A percentile compares a stretch with the other conserved stretches of the same genome.
Evolutionary conservation across 2,888 invertebrate species (phyloP).

Genomic region (Eupithecia pulchellata): DNA sequence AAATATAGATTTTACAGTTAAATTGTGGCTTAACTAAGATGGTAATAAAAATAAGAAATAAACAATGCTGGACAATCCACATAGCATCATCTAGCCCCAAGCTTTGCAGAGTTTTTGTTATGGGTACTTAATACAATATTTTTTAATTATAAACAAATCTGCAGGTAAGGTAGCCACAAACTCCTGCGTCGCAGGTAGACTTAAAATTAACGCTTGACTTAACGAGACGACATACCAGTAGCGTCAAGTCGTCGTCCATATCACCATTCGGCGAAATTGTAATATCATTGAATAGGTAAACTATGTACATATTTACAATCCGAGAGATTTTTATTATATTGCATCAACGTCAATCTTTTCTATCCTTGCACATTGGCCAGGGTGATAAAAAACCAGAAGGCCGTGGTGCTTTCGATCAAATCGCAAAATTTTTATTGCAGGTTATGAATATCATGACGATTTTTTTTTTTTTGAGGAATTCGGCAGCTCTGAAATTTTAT

Average conservation of each 20-base stretch:
- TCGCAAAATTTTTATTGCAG: not conserved
- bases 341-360: not conserved
- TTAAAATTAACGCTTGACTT: not conserved
- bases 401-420: constrained; percentile 4
- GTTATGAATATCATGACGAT: not conserved
- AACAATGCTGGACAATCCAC: no score
- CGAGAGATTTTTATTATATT: not conserved
- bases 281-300: not conserved
- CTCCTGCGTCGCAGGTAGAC: no score
- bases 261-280: not conserved
- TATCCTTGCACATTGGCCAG: not conserved
- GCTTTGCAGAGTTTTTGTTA: no score
- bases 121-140: not conserved
- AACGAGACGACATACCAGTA: not conserved
- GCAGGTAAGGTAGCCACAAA: no score
- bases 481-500: not conserved
- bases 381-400: constrained; percentile 5
- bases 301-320: not conserved
- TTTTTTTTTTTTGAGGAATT: not conserved
- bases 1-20: not conserved
- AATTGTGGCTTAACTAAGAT: not conserved
- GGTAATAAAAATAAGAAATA: no score
- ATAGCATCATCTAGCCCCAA: no score
- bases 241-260: not conserved
- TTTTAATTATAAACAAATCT: no score